phyloP scores from a whole-genome alignment of 2,113 vertebrate genomes.

The Clarias batrachus region DNA sequence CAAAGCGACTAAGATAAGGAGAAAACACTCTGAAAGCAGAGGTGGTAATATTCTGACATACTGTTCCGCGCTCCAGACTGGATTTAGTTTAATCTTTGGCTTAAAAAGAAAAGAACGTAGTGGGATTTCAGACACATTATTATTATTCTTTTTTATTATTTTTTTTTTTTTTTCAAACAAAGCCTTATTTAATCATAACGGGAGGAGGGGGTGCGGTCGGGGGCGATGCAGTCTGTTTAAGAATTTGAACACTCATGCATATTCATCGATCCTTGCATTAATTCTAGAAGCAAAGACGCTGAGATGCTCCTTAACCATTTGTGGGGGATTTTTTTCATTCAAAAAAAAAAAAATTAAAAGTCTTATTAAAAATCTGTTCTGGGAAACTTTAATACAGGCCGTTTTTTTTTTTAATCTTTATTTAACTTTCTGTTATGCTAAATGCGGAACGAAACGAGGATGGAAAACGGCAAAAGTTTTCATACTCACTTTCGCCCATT shows the following conservation, averaged over 20 bases:
- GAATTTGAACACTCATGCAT: constrained; percentile 5
- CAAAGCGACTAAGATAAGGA: neutral
- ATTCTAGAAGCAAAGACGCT: neutral
- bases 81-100: neutral
- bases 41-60: neutral
- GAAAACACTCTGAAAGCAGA: neutral
- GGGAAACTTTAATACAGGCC: neutral
- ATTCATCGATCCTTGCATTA: neutral
- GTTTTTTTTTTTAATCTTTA: neutral
- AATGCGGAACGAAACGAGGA: neutral
- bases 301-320: neutral
- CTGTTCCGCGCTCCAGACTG: neutral
- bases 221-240: neutral
- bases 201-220: neutral
- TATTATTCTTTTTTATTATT: neutral
- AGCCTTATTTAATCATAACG: neutral
- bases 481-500: neutral
- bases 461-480: neutral
- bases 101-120: neutral
- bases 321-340: neutral
- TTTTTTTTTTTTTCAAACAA: neutral
- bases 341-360: neutral
- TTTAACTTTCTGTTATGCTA: neutral
- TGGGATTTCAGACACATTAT: neutral
- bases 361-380: neutral